Evolutionary conservation across 1,140 invertebrate genomes (phyloP).

Genomic region (Venturia canescens): DNA sequence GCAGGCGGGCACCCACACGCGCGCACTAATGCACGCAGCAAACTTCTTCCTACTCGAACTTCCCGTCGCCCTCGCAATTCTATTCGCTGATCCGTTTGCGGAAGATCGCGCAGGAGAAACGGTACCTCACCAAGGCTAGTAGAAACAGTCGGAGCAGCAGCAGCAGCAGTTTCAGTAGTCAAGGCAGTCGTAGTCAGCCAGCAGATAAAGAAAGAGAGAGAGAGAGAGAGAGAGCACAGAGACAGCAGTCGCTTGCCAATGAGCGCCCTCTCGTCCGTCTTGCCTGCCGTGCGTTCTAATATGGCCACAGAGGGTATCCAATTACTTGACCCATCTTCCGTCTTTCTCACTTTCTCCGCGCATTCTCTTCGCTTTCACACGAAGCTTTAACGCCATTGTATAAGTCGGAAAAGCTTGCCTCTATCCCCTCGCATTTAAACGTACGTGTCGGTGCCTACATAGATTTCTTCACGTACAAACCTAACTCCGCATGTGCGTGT

Average conservation of each 20-base stretch:
- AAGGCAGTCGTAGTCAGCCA: slow-evolving; percentile 30
- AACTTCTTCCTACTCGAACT: neutral
- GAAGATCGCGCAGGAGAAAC: neutral
- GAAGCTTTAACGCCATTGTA: slow-evolving; percentile 29
- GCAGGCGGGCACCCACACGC: neutral
- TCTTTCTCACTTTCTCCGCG: slow-evolving; percentile 26
- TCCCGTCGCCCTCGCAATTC: neutral
- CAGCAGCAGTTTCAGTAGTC: slow-evolving; percentile 18
- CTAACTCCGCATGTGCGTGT: too few relatives aligned
- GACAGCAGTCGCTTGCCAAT: neutral
- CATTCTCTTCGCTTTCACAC: slow-evolving; percentile 28
- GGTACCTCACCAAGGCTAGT: neutral
- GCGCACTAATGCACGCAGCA: neutral
- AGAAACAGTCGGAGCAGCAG: slow-evolving; percentile 18
- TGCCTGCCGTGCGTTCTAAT: slow-evolving; percentile 69
- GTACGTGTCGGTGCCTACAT: too few relatives aligned
- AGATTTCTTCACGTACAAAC: too few relatives aligned
- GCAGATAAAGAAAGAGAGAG: neutral
- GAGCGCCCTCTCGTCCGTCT: slow-evolving; percentile 16
- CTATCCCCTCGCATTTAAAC: neutral
- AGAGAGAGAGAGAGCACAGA: neutral
- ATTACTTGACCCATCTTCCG: slow-evolving; percentile 69
- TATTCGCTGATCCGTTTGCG: neutral
- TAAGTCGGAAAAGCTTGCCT: slow-evolving; percentile 8
- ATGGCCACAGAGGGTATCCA: slow-evolving; percentile 73